phyloP scores from a whole-genome alignment of 2,888 invertebrate genomes.

The Drosophila merina region DNA sequence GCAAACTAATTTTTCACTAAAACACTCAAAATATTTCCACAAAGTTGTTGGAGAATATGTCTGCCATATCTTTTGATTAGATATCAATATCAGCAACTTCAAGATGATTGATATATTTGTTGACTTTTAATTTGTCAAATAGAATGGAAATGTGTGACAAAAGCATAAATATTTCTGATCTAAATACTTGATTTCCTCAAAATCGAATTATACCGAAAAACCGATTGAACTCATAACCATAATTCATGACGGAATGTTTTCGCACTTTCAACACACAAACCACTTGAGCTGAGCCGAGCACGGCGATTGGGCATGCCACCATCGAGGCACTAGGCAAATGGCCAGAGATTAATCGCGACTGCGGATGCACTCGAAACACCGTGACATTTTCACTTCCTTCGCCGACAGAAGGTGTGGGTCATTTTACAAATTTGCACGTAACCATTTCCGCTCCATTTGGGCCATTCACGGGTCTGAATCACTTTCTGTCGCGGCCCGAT shows the following conservation, averaged over 20 bases:
- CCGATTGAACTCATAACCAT: neutral
- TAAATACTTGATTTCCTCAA: neutral
- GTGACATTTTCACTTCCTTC: slow-evolving; percentile 18
- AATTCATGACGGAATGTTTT: no score
- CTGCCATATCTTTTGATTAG: slow-evolving; percentile 65
- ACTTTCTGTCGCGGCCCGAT: neutral
- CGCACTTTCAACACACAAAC: slow-evolving; percentile 17
- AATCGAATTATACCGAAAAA: neutral
- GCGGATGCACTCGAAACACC: slow-evolving; percentile 13
- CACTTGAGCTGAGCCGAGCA: slow-evolving; percentile 37
- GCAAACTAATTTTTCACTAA: slow-evolving; percentile 9
- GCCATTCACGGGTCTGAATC: slow-evolving; percentile 17
- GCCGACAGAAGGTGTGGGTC: neutral
- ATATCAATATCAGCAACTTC: slow-evolving; percentile 65
- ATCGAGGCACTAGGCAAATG: slow-evolving; percentile 2
- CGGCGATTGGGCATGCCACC: slow-evolving; percentile 31
- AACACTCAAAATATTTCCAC: slow-evolving; percentile 45
- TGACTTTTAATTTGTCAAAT: slow-evolving; percentile 37
- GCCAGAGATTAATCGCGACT: slow-evolving; percentile 4
- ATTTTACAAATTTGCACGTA: slow-evolving; percentile 53
- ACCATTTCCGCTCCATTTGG: slow-evolving; percentile 55
- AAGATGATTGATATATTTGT: slow-evolving; percentile 66
- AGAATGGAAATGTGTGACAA: slow-evolving; percentile 7
- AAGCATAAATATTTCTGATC: slow-evolving; percentile 9
- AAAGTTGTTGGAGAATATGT: slow-evolving; percentile 32